phyloP scores from a whole-genome alignment of 2,797 vertebrate genomes.

The Scolopax bukidnonensis region DNA sequence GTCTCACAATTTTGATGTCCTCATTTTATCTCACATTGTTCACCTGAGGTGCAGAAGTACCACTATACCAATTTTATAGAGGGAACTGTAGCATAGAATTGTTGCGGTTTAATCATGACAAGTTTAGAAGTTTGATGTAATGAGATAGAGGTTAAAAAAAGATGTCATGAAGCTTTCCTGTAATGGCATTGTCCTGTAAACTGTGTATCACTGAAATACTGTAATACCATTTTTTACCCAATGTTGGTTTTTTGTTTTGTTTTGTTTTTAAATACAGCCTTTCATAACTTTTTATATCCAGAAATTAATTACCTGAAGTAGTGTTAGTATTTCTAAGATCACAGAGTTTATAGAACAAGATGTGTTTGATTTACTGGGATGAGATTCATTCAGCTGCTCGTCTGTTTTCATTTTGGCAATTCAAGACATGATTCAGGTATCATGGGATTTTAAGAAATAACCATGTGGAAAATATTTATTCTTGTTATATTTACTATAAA shows the following conservation, averaged over 20 bases:
- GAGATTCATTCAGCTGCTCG: neutral
- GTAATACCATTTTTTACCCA: neutral
- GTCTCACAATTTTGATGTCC: neutral
- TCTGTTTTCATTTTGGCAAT: neutral
- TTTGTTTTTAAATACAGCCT: neutral
- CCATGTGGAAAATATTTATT: neutral
- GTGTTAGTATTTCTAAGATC: neutral
- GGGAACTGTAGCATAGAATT: neutral
- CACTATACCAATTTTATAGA: neutral
- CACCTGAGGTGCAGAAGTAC: neutral
- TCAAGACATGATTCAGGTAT: neutral
- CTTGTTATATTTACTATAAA: neutral
- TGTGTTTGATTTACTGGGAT: neutral
- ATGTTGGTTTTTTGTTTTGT: neutral
- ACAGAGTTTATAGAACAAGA: neutral
- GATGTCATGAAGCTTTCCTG: neutral
- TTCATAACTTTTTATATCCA: neutral
- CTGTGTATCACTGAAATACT: neutral
- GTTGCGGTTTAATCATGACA: neutral
- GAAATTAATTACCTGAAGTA: neutral
- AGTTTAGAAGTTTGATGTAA: neutral
- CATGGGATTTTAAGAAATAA: slow-evolving; percentile 13
- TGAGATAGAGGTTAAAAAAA: neutral
- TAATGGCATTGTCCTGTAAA: neutral
- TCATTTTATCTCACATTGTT: neutral